These are phyloP conservation scores for Dorcus parallelipipedus DNA, from an alignment of 2,888 invertebrate genomes.

Conservation along the genomic window DNA sequence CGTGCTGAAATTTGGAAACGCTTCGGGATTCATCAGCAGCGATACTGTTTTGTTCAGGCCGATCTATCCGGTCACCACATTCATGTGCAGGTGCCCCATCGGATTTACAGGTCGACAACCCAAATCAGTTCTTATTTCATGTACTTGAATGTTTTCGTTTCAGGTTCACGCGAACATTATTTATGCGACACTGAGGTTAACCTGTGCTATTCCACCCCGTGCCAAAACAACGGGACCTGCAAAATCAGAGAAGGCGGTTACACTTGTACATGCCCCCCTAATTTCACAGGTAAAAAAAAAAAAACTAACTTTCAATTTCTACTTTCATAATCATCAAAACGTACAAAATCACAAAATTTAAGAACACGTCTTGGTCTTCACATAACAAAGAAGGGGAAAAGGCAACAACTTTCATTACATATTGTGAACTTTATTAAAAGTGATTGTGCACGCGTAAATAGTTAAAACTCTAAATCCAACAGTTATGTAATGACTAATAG, in stretches of 20 bases:
- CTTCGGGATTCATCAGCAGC: slow-evolving; percentile 84
- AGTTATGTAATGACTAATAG: no score
- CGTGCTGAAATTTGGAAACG: slow-evolving; percentile 88
- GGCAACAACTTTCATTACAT: no score
- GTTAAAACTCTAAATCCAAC: no score
- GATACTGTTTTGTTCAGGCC: slow-evolving; percentile 89
- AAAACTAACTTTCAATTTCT: no score
- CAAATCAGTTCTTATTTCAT: background rate
- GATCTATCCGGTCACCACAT: slow-evolving; percentile 91
- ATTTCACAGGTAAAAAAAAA: slow-evolving; percentile 67
- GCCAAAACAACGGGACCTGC: slow-evolving; percentile 84
- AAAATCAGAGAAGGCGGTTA: slow-evolving; percentile 85
- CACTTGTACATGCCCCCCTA: slow-evolving; percentile 77
- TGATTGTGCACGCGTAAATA: no score
- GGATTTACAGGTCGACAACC: slow-evolving; percentile 74
- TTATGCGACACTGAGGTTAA: slow-evolving; percentile 96
- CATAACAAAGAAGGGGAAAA: no score
- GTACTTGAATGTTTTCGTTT: background rate
- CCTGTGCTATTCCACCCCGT: slow-evolving; percentile 94
- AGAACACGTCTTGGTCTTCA: no score
- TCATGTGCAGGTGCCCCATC: slow-evolving; percentile 85
- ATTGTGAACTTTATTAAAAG: no score
- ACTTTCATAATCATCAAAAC: no score
- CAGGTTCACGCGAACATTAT: slow-evolving; percentile 83
- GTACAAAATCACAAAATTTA: no score